Base-by-base conservation (phyloP, 2,113 vertebrate genomes). In the Suncus etruscus region DNA sequence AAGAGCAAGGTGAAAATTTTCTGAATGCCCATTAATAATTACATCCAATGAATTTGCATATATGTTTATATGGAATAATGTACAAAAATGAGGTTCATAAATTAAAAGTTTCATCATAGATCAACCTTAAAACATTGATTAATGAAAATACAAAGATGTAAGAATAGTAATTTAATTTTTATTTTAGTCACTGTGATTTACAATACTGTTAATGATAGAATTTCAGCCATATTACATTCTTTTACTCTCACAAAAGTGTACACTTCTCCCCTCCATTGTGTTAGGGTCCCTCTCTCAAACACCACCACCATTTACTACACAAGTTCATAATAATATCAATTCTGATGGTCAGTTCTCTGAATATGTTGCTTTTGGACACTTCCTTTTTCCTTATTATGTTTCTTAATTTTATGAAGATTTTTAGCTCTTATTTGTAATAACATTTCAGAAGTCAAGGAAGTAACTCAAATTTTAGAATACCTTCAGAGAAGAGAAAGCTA, bases 31-130 rank as follows among this genome's bases (percentile, higher is more conserved):
- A 65, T 66, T 6, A 78, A 73, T 32, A 81, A 32, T 78, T 81
- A 91, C 27, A 15, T 74, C 31, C 45, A 81, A 76, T 74, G 63
- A 61, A 50, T 81, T 69, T 77, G 22, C 9, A 58, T 51, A 32
- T 65, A 58, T 85, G 81, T 6, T 31, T 91, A 14, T n/a, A 87
- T 80, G 27, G 14, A 80, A 27, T 93, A 83, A 89, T 77, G 6
- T 65, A 32, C 22, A 89, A 47, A 94, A 65, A 8, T 69, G 50
- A 94, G n/a, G 76, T 39, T 29, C 69, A 27, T 48, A 10, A 75
- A 29, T 76, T 77, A 78, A 84, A 85, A 15, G 54, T 16, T 15
- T 54, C 54, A 54, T 54, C 54, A 54, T 54, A 79, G 51, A 2
- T 76, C 8, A 78, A 3, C 45, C 69, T 51, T 8, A n/a, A 75